Evolutionary conservation across 2,797 vertebrate genomes (phyloP), one percentile per base, ranked within the genome.

Genomic region (Mus caroli): DNA sequence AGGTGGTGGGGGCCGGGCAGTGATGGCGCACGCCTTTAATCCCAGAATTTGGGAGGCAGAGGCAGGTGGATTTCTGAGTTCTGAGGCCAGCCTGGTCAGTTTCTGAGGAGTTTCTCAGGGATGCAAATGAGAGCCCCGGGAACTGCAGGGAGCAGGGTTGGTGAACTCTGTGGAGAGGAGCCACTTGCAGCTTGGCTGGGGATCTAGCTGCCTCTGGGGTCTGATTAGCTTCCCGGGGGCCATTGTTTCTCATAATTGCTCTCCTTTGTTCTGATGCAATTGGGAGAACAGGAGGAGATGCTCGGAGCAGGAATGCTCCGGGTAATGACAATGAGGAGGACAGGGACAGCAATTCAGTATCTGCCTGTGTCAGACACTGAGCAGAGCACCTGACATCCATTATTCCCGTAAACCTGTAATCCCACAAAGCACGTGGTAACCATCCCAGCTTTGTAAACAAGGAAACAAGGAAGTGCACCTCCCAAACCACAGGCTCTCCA

Each of bases 201-300:
- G 64, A 82, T 60, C 87, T 83, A 77, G 85, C 50, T 92, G 86
- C 76, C 80, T 94, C 71, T 84, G 87, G 91, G 46, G 26, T 88
- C 95, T 93, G 95, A 84, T 87, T 77, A 67, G 56, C 77, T 88
- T 93, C 78, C 92, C n/a, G 37, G 43, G 50, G 76, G 69, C 62
- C 77, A 58, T 73, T 95, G 67, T 95, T 80, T 76, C 56, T 54
- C 52, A 3, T 86, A 92, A 91, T 83, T 56, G 69, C 58, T 93
- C 40, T 82, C 31, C 3, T 34, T 75, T 50, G 60, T 93, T 46
- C 91, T 54, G 85, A 54, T 60, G 67, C 85, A 80, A 31, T 56
- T 69, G 90, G 83, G 67, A 86, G 87, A 67, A 82, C 22, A 10
- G 40, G 3, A 77, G 73, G 56, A 79, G 75, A 56, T 12, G 60